Base-by-base conservation (phyloP, 1,140 invertebrate species). In the Meloidogyne floridensis region DNA sequence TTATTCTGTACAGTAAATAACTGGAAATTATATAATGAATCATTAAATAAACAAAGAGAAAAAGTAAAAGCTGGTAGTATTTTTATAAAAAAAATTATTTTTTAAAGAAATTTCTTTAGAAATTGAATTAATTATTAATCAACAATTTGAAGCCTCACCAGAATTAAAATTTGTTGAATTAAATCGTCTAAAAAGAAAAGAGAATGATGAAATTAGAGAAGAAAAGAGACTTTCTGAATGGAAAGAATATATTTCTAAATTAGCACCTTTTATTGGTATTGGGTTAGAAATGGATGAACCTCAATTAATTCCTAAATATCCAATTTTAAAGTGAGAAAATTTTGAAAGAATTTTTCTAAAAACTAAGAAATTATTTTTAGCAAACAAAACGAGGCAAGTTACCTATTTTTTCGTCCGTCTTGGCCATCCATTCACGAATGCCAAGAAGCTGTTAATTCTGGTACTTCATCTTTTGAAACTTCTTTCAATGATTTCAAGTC, bases 401-500 rank as follows among this genome's bases (percentile, higher is more conserved):
- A 54, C 15, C 8, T 2, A 80, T 42, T 73, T 32, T 53, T 69
- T 74, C 18, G 8, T 42, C 43, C 13, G 15, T 74, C 75, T 69
- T 81, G 80, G 80, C 80, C 80, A 10, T 78, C 74, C 11, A n/a
- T 77, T 70, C n/a, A 47, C 43, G 43, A 81, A 77, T 81, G 80
- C 15, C 42, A 72, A 32, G 11, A 51, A 80, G 15, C 7, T 76
- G 10, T 13, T 18, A 42, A 53, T 47, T 47, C 47, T 11, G 7
- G 32, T 81, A 65, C 7, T n/a, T n/a, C 2, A n/a, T 54, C 8
- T 54, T 65, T 18, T 65, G 59, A 65, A 6, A 20, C 32, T 65
- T 77, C 15, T n/a, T 20, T 54, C 0, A n/a, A 13, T 42, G 9
- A 71, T 51, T 18, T 79, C 3, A 20, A 47, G 18, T 65, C 72